phyloP scores from a whole-genome alignment of 2,888 invertebrate genomes.

The Apamea sordens region DNA sequence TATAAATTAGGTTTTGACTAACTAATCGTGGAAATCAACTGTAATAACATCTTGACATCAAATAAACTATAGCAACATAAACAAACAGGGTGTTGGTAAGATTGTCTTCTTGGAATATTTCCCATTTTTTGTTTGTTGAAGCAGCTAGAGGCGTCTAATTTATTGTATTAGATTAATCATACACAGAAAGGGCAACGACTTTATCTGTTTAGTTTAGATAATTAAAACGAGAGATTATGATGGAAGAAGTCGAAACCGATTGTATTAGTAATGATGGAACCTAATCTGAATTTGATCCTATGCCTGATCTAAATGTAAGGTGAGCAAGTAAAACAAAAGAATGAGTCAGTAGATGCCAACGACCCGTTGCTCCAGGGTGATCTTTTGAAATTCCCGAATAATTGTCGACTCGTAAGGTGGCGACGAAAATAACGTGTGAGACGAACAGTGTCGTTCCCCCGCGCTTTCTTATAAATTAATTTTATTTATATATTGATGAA shows the following conservation, averaged over 20 bases:
- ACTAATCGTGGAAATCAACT: slow-evolving; percentile 32
- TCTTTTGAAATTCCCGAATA: slow-evolving; percentile 90
- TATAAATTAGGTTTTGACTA: slow-evolving; percentile 35
- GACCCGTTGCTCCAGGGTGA: slow-evolving; percentile 87
- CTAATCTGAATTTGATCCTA: slow-evolving; percentile 67
- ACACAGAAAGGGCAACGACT: slow-evolving; percentile 54
- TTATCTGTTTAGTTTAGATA: slow-evolving; percentile 45
- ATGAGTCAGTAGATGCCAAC: slow-evolving; percentile 86
- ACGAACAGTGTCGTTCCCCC: slow-evolving; percentile 83
- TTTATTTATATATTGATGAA: slow-evolving; percentile 89
- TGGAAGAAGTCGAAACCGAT: slow-evolving; percentile 47
- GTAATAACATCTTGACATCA: slow-evolving; percentile 17
- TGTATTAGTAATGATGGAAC: slow-evolving; percentile 54
- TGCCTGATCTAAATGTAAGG: slow-evolving; percentile 67
- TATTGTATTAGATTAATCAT: slow-evolving; percentile 52
- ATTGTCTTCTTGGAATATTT: slow-evolving; percentile 51
- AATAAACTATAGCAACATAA: slow-evolving; percentile 18
- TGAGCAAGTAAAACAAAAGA: slow-evolving; percentile 85
- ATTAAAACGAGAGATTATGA: slow-evolving; percentile 41
- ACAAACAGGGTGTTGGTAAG: slow-evolving; percentile 2
- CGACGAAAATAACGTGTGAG: slow-evolving; percentile 86
- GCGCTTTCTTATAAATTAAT: slow-evolving; percentile 83
- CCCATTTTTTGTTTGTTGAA: slow-evolving; percentile 52
- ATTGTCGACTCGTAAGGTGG: slow-evolving; percentile 88
- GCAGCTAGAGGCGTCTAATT: slow-evolving; percentile 24